A percentile compares a stretch with the other conserved stretches of the same genome.
phyloP scores from a whole-genome alignment of 2,797 vertebrate genomes.

The Silurus aristotelis region DNA sequence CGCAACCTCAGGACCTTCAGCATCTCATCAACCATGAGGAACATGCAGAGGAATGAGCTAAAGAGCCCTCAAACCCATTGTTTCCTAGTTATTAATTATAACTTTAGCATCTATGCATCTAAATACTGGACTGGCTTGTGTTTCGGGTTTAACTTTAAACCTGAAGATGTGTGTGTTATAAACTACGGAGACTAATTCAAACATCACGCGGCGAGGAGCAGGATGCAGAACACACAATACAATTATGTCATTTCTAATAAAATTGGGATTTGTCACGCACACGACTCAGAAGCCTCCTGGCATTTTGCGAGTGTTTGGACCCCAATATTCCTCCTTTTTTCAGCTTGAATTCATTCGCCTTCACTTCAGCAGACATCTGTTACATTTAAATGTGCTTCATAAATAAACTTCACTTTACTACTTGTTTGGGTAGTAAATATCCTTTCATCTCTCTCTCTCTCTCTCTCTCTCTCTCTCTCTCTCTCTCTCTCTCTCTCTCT shows the following conservation, averaged over 20 bases:
- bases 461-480: not conserved
- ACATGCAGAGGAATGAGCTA: not conserved
- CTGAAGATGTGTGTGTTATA: not conserved
- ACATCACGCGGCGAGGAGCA: not conserved
- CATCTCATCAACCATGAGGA: not conserved
- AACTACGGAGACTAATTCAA: not conserved
- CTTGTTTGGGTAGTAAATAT: slow-evolving; percentile 20
- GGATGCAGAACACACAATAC: not conserved
- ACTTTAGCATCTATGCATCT: too few relatives aligned
- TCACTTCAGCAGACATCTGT: slow-evolving; percentile 8
- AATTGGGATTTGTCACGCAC: not conserved
- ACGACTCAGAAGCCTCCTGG: not conserved
- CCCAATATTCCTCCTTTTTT: too few relatives aligned
- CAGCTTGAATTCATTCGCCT: slow-evolving; percentile 6
- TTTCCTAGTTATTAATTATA: not conserved
- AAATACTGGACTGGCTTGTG: too few relatives aligned
- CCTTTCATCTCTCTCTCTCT: slow-evolving; percentile 6
- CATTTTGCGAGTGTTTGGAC: not conserved
- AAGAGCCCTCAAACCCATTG: not conserved
- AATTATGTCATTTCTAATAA: not conserved
- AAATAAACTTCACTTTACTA: slow-evolving; percentile 19
- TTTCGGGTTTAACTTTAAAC: not conserved
- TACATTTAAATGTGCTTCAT: slow-evolving; percentile 6
- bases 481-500: not conserved
- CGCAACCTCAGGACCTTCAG: not conserved